Conservation (phyloP, 2,113 vertebrate species). For the Ptyas mucosa region DNA sequence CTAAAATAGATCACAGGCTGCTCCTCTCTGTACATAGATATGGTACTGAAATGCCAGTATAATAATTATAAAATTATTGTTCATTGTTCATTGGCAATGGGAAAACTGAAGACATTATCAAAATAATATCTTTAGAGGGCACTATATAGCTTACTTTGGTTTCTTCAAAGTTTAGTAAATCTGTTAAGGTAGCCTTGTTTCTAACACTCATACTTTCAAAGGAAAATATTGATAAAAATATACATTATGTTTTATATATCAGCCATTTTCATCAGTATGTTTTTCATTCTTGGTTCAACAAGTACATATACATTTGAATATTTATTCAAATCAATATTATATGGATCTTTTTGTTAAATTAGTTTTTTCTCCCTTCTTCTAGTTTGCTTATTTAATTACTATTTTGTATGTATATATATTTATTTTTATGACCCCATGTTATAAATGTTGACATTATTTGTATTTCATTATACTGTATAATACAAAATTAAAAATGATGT, state of each 20-base stretch:
- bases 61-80: neutral
- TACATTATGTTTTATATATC: neutral
- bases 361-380: neutral
- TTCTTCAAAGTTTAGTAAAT: neutral
- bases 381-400: neutral
- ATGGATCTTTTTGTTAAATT: neutral
- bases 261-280: neutral
- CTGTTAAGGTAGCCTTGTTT: neutral
- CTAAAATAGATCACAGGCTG: neutral
- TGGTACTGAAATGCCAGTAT: neutral
- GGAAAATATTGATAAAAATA: too few species aligned
- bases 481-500: neutral
- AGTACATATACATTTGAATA: neutral
- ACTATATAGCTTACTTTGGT: neutral
- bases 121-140: slow-evolving; percentile 20
- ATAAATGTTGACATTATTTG: neutral
- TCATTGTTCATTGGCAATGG: neutral
- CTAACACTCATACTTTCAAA: neutral
- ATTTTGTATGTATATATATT: neutral
- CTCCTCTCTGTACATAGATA: neutral
- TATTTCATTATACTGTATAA: neutral
- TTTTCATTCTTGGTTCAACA: neutral
- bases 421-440: neutral
- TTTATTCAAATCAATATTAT: neutral
- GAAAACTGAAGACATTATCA: neutral